These are phyloP conservation scores for Tiphia femorata DNA, from an alignment of 2,888 invertebrate genomes.

Conservation along the genomic window DNA sequence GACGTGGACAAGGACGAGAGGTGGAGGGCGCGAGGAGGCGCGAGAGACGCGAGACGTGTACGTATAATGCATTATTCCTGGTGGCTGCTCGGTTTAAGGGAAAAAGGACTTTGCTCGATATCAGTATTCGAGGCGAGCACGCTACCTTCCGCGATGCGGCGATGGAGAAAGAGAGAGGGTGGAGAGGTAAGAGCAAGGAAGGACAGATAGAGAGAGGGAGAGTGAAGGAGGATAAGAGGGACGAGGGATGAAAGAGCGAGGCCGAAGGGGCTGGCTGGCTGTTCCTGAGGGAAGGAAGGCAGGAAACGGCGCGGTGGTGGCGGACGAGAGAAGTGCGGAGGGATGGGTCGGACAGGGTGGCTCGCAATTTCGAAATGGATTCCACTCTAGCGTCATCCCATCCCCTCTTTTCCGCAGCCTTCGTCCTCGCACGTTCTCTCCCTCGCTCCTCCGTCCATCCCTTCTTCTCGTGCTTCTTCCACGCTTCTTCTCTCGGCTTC, in stretches of 20 bases:
- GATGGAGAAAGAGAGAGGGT: conserved; percentile 5
- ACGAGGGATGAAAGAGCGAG: too few relatives aligned
- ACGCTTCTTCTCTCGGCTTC: conserved; percentile 14
- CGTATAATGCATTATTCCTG: conserved; percentile 63
- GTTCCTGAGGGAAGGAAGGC: conserved; percentile 62
- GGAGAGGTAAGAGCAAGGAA: background rate
- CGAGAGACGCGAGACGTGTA: conserved; percentile 42
- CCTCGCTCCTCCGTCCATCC: conserved; percentile 11
- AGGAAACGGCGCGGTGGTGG: conserved; percentile 34
- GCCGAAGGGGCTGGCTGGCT: too few relatives aligned
- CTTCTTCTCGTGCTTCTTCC: conserved; percentile 25
- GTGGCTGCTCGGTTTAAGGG: conserved; percentile 59
- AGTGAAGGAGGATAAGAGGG: conserved; percentile 4
- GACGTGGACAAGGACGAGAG: conserved; percentile 10
- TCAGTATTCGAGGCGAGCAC: conserved; percentile 65
- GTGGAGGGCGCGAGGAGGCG: conserved; percentile 20
- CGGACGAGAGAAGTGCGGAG: conserved; percentile 34
- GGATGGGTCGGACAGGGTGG: conserved; percentile 54
- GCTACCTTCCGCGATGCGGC: conserved; percentile 35
- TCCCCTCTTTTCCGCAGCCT: conserved; percentile 11
- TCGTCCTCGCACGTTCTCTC: conserved; percentile 22
- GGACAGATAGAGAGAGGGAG: background rate
- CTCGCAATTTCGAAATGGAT: conserved; percentile 69
- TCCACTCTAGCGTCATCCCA: conserved; percentile 56
- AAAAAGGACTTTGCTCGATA: conserved; percentile 63